phyloP scores from a whole-genome alignment of 92 coral and sea anemone species.

The Isaurus tuberculatus region DNA sequence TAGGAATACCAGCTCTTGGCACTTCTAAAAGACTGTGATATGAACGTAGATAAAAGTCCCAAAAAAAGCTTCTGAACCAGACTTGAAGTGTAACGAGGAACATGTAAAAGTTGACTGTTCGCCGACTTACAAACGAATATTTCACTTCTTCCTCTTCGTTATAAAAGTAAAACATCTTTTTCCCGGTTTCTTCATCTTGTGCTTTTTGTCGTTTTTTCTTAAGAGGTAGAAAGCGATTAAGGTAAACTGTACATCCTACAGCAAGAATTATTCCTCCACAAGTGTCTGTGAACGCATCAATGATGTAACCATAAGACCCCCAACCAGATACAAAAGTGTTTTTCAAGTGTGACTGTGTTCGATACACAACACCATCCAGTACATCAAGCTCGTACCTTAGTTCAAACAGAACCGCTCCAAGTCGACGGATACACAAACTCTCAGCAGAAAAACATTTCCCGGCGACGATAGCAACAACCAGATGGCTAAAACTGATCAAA shows the following conservation, averaged over 20 bases:
- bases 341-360: constrained; percentile 84
- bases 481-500: constrained; percentile 80
- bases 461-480: constrained; percentile 76
- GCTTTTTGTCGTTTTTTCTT: constrained; percentile 65
- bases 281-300: constrained; percentile 88
- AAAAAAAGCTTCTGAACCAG: constrained; percentile 72
- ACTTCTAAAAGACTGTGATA: constrained; percentile 83
- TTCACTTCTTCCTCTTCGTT: constrained; percentile 56
- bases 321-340: constrained; percentile 80
- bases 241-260: constrained; percentile 73
- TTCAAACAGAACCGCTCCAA: constrained; percentile 77
- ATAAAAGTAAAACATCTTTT: constrained; percentile 48
- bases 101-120: constrained; percentile 74
- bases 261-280: constrained; percentile 82
- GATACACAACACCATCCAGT: constrained; percentile 86
- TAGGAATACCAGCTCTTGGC: constrained; percentile 71
- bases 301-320: constrained; percentile 87
- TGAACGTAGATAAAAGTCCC: constrained; percentile 82
- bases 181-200: constrained; percentile 74
- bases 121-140: constrained; percentile 68
- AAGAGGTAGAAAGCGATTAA: constrained; percentile 78
- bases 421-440: constrained; percentile 76
- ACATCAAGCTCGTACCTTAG: constrained; percentile 84
- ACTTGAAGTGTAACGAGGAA: constrained; percentile 70
- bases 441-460: constrained; percentile 80